Base-by-base conservation (phyloP, 2,797 vertebrate species). In the Oreochromis mossambicus region DNA sequence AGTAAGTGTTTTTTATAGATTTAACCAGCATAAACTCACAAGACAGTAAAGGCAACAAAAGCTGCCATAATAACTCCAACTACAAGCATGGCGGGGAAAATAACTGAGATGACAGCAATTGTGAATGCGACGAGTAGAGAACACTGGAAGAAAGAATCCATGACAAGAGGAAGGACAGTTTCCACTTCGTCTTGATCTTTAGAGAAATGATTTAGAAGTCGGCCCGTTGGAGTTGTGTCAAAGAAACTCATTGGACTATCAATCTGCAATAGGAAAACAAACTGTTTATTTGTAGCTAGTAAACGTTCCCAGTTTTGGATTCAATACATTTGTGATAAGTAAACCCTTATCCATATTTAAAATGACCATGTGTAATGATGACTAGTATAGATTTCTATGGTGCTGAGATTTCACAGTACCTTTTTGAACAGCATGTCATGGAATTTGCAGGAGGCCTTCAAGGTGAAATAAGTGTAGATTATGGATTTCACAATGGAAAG, bases 101-200 rank as follows among this genome's bases (percentile, higher is more conserved):
- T 90, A 0, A 89, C 32, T 1, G 95, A 84, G 85, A 96, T 87
- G 61, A 95, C 95, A 85, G 93, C 1, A 1, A 97, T 13, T 76
- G 95, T 97, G 87, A 87, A 94, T 32, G 86, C 2, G 52, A 96
- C 83, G 11, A 95, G 76, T 24, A 97, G 86, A 75, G 85, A 51
- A 76, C 96, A 97, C 92, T 97, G 96, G 13, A 97, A 80, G 85
- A 98, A 97, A 82, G 92, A 93, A 91, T 97, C 97, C 8, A 96
- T 91, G 2, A 96, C 91, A 80, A 96, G 92, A 0, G 96, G 96
- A 80, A 97, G 95, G 55, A 92, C 92, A 4, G 88, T 77, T 79
- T 98, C 97, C 77, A 97, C 55, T 88, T 98, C 96, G 1, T 97
- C 96, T 85, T 95, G 97, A 48, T 97, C 97, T 94, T 97, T 97